phyloP scores from a whole-genome alignment of 2,797 vertebrate genomes.

The Picus viridis region DNA sequence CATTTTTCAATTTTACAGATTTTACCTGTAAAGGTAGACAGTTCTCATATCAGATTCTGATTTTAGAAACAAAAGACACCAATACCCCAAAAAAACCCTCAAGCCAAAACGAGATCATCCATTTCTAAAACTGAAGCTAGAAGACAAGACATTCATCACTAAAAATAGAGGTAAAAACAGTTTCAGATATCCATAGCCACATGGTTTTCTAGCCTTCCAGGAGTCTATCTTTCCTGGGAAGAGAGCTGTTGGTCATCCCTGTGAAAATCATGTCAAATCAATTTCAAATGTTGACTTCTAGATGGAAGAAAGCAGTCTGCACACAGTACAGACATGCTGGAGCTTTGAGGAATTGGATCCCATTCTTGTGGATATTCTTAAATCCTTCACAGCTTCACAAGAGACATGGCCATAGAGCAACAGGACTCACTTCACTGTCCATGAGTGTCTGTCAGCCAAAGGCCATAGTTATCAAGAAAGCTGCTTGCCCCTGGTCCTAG shows the following conservation, averaged over 20 bases:
- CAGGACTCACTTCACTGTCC: too few relatives aligned
- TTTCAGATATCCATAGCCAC: not conserved
- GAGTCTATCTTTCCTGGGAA: not conserved
- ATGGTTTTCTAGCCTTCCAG: not conserved
- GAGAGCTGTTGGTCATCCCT: not conserved
- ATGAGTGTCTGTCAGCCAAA: not conserved
- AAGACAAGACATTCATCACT: not conserved
- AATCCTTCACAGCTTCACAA: not conserved
- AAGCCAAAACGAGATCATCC: not conserved
- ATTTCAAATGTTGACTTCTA: not conserved
- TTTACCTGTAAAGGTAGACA: not conserved
- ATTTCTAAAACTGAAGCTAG: not conserved
- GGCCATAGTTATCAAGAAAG: not conserved
- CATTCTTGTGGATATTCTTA: not conserved
- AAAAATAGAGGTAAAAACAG: not conserved
- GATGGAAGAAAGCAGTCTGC: not conserved
- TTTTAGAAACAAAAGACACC: not conserved
- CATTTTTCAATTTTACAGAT: not conserved
- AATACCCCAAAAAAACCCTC: accelerated
- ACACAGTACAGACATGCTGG: not conserved
- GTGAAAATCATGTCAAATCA: not conserved
- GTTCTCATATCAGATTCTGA: not conserved
- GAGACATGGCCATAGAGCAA: not conserved
- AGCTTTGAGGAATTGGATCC: not conserved
- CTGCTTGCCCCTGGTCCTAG: not conserved